phyloP scores from a whole-genome alignment of 1,140 invertebrate species.

The Ips nitidus region DNA sequence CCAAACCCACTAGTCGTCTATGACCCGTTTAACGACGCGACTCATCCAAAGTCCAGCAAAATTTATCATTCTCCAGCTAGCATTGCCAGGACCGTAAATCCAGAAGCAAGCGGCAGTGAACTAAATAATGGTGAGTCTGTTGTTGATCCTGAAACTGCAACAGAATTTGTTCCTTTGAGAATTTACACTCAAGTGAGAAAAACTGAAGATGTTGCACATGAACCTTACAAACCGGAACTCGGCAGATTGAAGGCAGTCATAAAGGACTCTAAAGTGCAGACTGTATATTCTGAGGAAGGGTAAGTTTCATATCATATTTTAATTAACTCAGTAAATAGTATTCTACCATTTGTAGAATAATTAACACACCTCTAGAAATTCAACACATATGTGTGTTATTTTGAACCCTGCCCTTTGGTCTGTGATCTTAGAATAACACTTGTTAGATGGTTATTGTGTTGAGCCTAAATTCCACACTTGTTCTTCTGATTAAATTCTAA shows the following conservation, averaged over 20 bases:
- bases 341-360: no score
- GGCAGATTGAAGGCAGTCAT: constrained; percentile 65
- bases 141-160: no score
- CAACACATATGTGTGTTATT: no score
- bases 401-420: no score
- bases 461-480: no score
- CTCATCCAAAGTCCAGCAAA: background rate
- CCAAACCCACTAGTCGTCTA: constrained; percentile 18
- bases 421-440: no score
- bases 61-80: background rate
- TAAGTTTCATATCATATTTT: constrained; percentile 8
- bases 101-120: no score
- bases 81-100: no score
- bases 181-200: constrained; percentile 68
- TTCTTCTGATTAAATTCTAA: no score
- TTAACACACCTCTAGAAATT: no score
- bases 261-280: constrained; percentile 70
- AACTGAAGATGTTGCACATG: constrained; percentile 60
- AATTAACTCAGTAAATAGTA: background rate
- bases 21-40: constrained; percentile 27
- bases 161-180: constrained; percentile 67
- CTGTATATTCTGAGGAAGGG: constrained; percentile 75
- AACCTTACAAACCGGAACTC: constrained; percentile 60
- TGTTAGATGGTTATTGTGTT: no score
- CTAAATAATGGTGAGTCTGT: no score